These are phyloP conservation scores for Temnothorax unifasciatus DNA, from an alignment of 2,888 invertebrate genomes.

Conservation along the genomic window DNA sequence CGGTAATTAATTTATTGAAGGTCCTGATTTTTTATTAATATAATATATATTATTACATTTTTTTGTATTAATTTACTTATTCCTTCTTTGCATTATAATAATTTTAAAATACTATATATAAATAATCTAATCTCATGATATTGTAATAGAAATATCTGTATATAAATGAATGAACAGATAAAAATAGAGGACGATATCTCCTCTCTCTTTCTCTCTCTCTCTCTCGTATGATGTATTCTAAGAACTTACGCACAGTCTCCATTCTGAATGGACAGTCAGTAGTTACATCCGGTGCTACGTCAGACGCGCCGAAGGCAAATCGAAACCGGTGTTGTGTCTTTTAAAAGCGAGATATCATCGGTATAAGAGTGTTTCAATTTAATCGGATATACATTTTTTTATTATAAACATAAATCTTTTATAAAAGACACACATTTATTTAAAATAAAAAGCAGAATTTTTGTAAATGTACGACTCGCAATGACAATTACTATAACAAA, in stretches of 20 bases:
- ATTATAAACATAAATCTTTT: not conserved
- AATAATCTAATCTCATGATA: not conserved
- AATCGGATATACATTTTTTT: not conserved
- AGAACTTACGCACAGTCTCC: conserved; percentile 32
- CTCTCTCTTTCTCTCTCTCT: not conserved
- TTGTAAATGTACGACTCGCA: not conserved
- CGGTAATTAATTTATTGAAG: not conserved
- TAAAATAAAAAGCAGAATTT: not conserved
- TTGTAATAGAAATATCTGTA: conserved; percentile 6
- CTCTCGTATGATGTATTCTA: not conserved
- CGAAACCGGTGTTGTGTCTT: conserved; percentile 67
- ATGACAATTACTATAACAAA: not conserved
- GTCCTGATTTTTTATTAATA: not conserved
- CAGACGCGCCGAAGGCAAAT: conserved; percentile 67
- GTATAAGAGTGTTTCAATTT: not conserved
- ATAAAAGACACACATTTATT: not conserved
- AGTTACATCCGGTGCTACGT: conserved; percentile 70
- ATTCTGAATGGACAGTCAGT: conserved; percentile 64
- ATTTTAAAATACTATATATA: not conserved
- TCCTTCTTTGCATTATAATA: not conserved
- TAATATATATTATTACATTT: not conserved
- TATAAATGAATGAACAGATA: conserved; percentile 1
- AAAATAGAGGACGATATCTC: conserved; percentile 12
- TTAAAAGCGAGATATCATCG: conserved; percentile 55
- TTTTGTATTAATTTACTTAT: not conserved